Evolutionary conservation across 2,888 invertebrate genomes (phyloP).

Genomic region (Dryococelus australis): DNA sequence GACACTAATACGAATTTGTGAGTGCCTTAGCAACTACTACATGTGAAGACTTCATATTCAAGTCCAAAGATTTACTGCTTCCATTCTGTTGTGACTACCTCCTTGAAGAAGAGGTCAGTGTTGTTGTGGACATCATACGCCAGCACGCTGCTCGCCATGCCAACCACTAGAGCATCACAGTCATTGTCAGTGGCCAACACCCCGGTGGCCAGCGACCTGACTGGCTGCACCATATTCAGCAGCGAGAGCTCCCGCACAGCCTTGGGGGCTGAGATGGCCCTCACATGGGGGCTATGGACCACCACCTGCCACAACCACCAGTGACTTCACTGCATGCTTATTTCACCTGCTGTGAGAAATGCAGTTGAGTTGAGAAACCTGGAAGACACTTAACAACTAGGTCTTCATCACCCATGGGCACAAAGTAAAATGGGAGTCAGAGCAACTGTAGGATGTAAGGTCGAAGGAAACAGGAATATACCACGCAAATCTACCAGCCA

Average conservation of each 20-base stretch:
- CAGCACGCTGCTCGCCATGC: constrained; percentile 75
- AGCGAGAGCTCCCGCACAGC: constrained; percentile 78
- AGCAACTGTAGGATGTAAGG: too few relatives aligned
- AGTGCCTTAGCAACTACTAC: too few relatives aligned
- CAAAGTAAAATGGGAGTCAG: too few relatives aligned
- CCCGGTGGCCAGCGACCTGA: constrained; percentile 80
- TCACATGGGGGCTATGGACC: constrained; percentile 80
- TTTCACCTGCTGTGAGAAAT: background rate
- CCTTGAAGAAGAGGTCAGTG: constrained; percentile 89
- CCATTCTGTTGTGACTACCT: constrained; percentile 60
- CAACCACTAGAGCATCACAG: constrained; percentile 82
- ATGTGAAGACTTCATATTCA: too few relatives aligned
- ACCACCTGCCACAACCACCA: constrained; percentile 68
- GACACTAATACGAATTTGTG: too few relatives aligned
- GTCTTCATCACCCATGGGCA: too few relatives aligned
- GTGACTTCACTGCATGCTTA: background rate
- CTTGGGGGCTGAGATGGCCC: constrained; percentile 83
- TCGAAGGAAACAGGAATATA: too few relatives aligned
- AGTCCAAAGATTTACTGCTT: too few relatives aligned
- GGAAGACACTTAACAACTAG: too few relatives aligned
- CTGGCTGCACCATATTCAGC: constrained; percentile 80
- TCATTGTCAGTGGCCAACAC: constrained; percentile 69
- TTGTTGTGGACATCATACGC: constrained; percentile 94
- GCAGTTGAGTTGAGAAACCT: too few relatives aligned
- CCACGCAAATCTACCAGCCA: too few relatives aligned